Percentiles rank a stretch among this genome's conserved stretches.
Conservation (phyloP, 2,113 vertebrate genomes). For the Physeter macrocephalus region DNA sequence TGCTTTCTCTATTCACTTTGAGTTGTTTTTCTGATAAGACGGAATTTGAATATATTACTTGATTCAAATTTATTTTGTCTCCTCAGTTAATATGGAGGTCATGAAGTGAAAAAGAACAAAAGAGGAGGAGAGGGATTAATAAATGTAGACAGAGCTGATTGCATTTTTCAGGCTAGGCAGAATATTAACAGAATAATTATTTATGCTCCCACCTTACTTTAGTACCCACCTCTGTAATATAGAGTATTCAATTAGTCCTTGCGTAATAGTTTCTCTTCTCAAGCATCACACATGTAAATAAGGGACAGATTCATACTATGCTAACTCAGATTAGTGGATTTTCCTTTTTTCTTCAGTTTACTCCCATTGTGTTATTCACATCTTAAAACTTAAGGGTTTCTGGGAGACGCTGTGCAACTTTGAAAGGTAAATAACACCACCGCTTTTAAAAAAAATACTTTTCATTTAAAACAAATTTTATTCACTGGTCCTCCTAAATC, state of each 20-base stretch:
- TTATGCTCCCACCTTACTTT: not conserved
- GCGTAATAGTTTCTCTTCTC: not conserved
- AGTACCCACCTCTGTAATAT: not conserved
- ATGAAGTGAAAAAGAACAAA: not conserved
- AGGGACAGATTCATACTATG: not conserved
- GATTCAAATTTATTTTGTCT: not conserved
- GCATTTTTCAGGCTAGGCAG: not conserved
- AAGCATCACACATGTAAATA: not conserved
- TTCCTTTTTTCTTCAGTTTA: not conserved
- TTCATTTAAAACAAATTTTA: not conserved
- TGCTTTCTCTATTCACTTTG: not conserved
- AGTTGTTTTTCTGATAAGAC: not conserved
- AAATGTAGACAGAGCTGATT: not conserved
- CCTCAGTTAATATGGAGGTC: not conserved
- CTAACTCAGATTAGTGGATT: not conserved
- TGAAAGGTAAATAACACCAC: not conserved
- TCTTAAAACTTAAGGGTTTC: not conserved
- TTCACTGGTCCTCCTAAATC: not conserved
- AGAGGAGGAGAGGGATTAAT: not conserved
- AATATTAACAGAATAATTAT: constrained; percentile 14
- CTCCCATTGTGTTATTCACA: not conserved
- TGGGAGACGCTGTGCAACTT: not conserved
- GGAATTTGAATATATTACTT: not conserved
- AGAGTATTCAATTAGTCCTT: not conserved
- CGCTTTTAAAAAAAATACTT: too few species aligned